Base-by-base conservation (phyloP, 2,797 vertebrate species). In the Peromyscus nudipes region DNA sequence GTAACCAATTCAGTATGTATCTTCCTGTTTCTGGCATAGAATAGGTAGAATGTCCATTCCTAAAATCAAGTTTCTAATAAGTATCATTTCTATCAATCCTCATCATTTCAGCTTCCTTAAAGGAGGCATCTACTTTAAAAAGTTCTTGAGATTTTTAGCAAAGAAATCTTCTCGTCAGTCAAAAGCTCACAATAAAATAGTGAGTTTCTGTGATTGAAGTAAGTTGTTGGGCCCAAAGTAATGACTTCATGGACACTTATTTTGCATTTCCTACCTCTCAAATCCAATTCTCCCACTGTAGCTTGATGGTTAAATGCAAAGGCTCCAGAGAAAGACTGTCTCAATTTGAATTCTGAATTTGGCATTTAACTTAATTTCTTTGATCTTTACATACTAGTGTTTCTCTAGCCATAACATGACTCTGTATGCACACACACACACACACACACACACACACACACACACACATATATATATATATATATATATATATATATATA, bases 181-280 rank as follows among this genome's bases (percentile, higher is more conserved):
- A 90, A 93, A 12, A 96, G 43, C 6, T 90, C 37, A 92, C 25
- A 87, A 31, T 93, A 88, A 92, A 71, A 97, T 75, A 93, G 37
- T 83, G 7, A 77, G 25, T 64, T 52, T 23, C 14, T 94, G 1
- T 75, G 11, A 37, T 25, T 91, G 57, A 94, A 97, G 92, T 21
- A 65, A 9, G 83, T 55, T 88, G 29, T 80, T 43, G 84, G 8
- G 25, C 5, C n/a, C 67, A 89, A 25, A 83, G 37, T 62, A 49
- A 55, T 93, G 23, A 57, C 1, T 89, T 73, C 64, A 52, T n/a
- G 23, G 46, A 17, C 6, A 92, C 31, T 55, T 93, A n/a, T 87
- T 91, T 93, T 73, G 23, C 25, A 80, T 6, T 1, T 2, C 31
- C 3, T 49, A 43, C 9, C 11, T 52, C 43, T n/a, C 49, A 83